A percentile compares a stretch with the other conserved stretches of the same genome.
Evolutionary conservation across 64 coral and sea anemone species (phyloP).

Genomic region (Actinia tenebrosa): DNA sequence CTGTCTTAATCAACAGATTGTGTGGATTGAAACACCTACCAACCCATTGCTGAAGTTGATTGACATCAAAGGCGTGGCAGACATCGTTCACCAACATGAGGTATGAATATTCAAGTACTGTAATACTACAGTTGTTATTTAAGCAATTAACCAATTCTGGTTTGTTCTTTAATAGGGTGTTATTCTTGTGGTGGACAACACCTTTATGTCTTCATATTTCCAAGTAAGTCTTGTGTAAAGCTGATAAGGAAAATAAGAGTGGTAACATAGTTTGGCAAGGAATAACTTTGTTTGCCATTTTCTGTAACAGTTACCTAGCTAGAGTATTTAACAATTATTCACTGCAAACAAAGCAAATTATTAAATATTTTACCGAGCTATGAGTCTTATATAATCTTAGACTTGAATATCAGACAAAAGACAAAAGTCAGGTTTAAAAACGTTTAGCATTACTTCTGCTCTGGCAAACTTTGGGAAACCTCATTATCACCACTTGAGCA

Average conservation of each 20-base stretch:
- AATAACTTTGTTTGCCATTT: background rate
- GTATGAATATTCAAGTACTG: slow-evolving; percentile 11
- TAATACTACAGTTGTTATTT: no score
- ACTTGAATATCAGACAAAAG: no score
- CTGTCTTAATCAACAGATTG: slow-evolving; percentile 43
- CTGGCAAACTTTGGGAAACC: no score
- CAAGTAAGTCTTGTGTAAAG: slow-evolving; percentile 43
- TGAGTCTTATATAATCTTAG: no score
- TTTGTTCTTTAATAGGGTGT: slow-evolving; percentile 49
- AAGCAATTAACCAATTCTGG: background rate
- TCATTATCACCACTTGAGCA: no score
- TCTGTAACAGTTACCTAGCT: no score
- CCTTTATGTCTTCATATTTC: slow-evolving; percentile 94
- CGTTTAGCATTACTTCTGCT: no score
- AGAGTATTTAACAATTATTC: no score
- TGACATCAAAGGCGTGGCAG: slow-evolving; percentile 74
- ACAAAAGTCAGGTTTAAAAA: no score
- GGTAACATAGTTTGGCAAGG: background rate
- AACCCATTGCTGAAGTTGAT: slow-evolving; percentile 91
- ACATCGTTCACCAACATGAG: slow-evolving; percentile 81
- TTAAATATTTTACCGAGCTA: no score
- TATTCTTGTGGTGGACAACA: slow-evolving; percentile 92
- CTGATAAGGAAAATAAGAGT: background rate
- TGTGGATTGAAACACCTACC: slow-evolving; percentile 96
- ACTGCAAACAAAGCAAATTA: no score